These are phyloP conservation scores for Odobenus rosmarus DNA, from an alignment of 2,113 vertebrate species.

Conservation along the genomic window DNA sequence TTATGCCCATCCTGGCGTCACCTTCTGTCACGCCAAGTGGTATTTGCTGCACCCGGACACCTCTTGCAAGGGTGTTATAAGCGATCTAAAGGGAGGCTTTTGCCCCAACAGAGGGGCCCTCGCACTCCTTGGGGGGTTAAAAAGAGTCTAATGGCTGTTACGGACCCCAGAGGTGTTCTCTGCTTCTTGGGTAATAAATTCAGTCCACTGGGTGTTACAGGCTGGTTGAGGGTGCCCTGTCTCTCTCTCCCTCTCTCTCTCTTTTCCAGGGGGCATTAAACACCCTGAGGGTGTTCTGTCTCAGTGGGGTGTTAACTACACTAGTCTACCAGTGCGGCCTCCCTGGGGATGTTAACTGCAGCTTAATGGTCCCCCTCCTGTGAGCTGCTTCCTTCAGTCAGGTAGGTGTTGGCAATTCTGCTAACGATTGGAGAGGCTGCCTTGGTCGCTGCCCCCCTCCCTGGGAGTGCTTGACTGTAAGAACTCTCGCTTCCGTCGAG, in stretches of 20 bases:
- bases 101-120: neutral
- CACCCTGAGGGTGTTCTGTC: conserved; percentile 41
- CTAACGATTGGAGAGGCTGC: neutral
- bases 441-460: neutral
- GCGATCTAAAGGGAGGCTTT: neutral
- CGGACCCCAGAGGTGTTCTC: neutral
- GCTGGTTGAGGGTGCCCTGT: neutral
- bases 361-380: conserved; percentile 51
- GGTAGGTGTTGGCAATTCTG: neutral
- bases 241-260: neutral
- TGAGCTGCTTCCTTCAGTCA: neutral
- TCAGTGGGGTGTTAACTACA: conserved; percentile 60
- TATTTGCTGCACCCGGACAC: too few species aligned
- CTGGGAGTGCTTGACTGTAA: neutral
- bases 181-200: conserved; percentile 15
- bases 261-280: neutral
- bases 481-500: neutral
- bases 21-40: neutral
- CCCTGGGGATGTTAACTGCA: conserved; percentile 64
- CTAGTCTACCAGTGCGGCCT: neutral
- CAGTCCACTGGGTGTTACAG: conserved; percentile 5
- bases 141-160: neutral
- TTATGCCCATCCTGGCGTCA: neutral
- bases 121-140: neutral
- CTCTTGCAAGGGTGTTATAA: neutral